Evolutionary conservation across 53 echinoderm and acorn worm species (phyloP).

Genomic region (Zoroaster sp.): DNA sequence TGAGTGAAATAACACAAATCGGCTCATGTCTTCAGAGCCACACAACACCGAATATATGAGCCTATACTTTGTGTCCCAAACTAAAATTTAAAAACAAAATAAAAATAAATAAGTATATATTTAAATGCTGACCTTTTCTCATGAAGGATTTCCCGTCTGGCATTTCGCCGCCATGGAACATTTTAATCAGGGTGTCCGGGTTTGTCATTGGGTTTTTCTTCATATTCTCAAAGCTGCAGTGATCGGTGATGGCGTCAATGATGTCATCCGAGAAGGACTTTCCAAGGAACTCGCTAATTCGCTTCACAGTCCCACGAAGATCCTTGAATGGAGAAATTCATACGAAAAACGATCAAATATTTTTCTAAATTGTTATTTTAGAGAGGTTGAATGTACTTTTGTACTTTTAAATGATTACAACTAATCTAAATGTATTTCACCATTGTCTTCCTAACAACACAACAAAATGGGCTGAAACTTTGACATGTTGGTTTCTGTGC

Average conservation of each 20-base stretch:
- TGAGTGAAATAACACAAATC: background rate
- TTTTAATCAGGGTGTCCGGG: background rate
- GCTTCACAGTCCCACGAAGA: constrained; percentile 8
- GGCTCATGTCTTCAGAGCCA: background rate
- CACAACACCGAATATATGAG: background rate
- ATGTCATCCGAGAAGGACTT: constrained; percentile 39
- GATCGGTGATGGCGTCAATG: constrained; percentile 50
- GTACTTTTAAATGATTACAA: no score
- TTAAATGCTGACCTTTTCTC: background rate
- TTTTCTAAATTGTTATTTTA: no score
- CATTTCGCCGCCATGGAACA: background rate
- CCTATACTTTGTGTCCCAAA: background rate
- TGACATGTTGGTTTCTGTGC: no score
- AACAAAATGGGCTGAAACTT: no score
- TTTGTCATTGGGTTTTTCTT: constrained; percentile 54
- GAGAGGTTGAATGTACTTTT: no score
- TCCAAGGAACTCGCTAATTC: constrained; percentile 47
- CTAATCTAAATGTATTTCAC: no score
- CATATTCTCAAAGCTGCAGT: constrained; percentile 42
- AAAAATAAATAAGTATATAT: background rate
- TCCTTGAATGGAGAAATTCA: constrained; percentile 3
- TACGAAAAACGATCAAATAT: no score
- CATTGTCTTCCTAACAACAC: no score
- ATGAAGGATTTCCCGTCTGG: background rate
- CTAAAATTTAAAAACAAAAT: background rate